A percentile compares a stretch with the other conserved stretches of the same genome.
phyloP scores from a whole-genome alignment of 2,888 invertebrate species.

The Monoplex corrugatus region DNA sequence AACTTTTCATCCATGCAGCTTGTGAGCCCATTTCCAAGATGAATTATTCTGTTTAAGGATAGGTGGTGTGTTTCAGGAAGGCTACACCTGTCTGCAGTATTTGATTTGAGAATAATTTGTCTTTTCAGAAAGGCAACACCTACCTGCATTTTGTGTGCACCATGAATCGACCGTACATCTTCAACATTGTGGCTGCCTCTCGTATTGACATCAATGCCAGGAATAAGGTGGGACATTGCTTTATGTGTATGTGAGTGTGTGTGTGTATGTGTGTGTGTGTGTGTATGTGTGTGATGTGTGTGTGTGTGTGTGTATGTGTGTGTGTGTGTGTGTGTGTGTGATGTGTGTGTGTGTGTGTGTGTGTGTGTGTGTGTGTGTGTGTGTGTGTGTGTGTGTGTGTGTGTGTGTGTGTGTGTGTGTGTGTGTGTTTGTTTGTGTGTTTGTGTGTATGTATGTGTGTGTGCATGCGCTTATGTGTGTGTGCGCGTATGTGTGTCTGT shows the following conservation, averaged over 20 bases:
- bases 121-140: conserved; percentile 76
- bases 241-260: conserved; percentile 24
- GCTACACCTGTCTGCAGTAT: background rate
- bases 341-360: too few relatives aligned
- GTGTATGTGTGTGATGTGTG: too few relatives aligned
- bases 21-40: too few relatives aligned
- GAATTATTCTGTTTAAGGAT: too few relatives aligned
- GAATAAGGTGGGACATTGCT: conserved; percentile 71
- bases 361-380: background rate
- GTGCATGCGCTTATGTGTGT: background rate
- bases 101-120: background rate
- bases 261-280: conserved; percentile 10
- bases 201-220: conserved; percentile 72
- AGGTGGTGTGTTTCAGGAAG: too few relatives aligned
- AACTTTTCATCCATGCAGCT: too few relatives aligned
- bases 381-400: conserved; percentile 32
- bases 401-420: background rate
- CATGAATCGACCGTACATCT: conserved; percentile 73
- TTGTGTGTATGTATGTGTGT: background rate
- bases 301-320: too few relatives aligned
- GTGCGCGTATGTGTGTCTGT: background rate
- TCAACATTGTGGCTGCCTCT: conserved; percentile 71
- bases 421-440: background rate
- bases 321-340: too few relatives aligned
- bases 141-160: conserved; percentile 77